Conservation (phyloP, 2,113 vertebrate species). For the Corythaeola cristata region DNA sequence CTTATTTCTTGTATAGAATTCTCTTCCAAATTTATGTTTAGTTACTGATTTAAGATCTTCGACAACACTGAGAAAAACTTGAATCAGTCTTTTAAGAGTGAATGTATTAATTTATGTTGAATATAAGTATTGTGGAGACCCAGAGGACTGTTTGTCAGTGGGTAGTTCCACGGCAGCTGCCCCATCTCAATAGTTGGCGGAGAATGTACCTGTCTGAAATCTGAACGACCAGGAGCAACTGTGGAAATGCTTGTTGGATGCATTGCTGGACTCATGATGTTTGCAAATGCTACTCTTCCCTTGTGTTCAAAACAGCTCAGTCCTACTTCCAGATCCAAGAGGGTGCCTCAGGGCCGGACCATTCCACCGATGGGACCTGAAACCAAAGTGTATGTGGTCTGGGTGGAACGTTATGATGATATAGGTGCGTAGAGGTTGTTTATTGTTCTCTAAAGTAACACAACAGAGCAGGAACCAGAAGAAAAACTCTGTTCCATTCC, state of each 20-base stretch:
- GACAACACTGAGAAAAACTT: neutral
- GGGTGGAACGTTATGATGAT: constrained; percentile 95
- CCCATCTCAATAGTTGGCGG: neutral
- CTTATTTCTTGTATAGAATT: neutral
- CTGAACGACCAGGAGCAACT: neutral
- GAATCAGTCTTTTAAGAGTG: neutral
- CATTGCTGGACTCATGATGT: neutral
- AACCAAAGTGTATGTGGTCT: constrained; percentile 94
- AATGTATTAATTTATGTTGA: neutral
- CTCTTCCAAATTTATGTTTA: neutral
- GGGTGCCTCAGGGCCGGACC: constrained; percentile 85
- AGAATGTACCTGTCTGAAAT: neutral
- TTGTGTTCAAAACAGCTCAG: constrained; percentile 80
- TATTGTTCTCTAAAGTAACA: neutral
- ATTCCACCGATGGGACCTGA: constrained; percentile 92
- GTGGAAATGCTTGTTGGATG: neutral
- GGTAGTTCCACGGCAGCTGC: neutral
- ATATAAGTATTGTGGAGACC: neutral
- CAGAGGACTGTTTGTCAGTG: neutral
- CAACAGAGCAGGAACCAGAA: neutral
- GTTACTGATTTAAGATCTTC: neutral
- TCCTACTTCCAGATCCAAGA: constrained; percentile 88
- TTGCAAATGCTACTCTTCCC: neutral
- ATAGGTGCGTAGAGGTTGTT: constrained; percentile 77
- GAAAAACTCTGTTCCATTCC: neutral